These are phyloP conservation scores for Drosophila willistoni DNA, from an alignment of 1,140 invertebrate genomes.

Conservation along the genomic window DNA sequence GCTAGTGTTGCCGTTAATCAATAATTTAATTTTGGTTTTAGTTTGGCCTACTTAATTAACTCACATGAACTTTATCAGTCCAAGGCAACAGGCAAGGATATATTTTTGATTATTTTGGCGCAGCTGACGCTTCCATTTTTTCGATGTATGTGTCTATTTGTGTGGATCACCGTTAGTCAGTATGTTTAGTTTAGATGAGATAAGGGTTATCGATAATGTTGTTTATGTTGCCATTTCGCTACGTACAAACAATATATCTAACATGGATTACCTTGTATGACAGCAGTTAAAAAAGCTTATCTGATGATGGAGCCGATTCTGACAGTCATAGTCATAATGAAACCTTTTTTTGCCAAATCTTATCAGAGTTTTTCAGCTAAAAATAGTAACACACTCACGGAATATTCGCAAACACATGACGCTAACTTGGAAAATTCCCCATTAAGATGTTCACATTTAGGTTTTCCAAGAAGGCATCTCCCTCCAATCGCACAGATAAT, in stretches of 20 bases:
- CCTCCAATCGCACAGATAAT: slow-evolving; percentile 4
- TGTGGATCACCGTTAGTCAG: slow-evolving; percentile 33
- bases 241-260: slow-evolving; percentile 44
- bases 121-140: slow-evolving; percentile 29
- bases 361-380: slow-evolving; percentile 32
- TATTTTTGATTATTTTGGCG: not conserved
- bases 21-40: not conserved
- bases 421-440: slow-evolving; percentile 42
- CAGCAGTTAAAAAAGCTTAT: slow-evolving; percentile 30
- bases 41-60: slow-evolving; percentile 16
- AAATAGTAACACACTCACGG: slow-evolving; percentile 27
- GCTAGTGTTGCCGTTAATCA: not conserved
- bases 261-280: slow-evolving; percentile 56
- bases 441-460: slow-evolving; percentile 25
- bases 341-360: slow-evolving; percentile 35
- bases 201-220: slow-evolving; percentile 46
- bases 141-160: not conserved
- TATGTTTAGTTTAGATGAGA: slow-evolving; percentile 29
- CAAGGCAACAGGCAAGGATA: slow-evolving; percentile 12
- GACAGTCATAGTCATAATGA: slow-evolving; percentile 44
- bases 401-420: slow-evolving; percentile 25
- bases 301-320: slow-evolving; percentile 1
- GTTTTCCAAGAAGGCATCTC: slow-evolving; percentile 25
- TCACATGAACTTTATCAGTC: slow-evolving; percentile 3
- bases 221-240: slow-evolving; percentile 2